A percentile compares a stretch with the other conserved stretches of the same genome.
Conservation (phyloP, 2,888 invertebrate genomes). For the Habroteleia sp. region DNA sequence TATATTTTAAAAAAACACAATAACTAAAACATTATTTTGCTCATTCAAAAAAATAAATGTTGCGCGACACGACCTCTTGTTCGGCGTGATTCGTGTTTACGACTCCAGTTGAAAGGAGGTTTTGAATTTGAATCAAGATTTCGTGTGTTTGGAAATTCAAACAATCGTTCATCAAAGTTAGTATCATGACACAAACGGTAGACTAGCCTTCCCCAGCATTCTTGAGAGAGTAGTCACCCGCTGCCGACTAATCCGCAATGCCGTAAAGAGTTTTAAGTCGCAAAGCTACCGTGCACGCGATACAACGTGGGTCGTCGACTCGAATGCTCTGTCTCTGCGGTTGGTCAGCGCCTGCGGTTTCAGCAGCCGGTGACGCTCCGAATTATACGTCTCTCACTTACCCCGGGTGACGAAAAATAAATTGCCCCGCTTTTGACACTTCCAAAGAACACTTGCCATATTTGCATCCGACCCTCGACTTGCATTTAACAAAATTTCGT, state of each 20-base stretch:
- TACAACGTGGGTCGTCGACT: constrained; percentile 66
- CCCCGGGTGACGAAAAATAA: constrained; percentile 46
- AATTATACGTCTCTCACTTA: constrained; percentile 40
- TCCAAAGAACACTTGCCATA: constrained; percentile 6
- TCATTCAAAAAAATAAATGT: no score
- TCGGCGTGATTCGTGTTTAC: no score
- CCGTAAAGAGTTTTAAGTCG: constrained; percentile 56
- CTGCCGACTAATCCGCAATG: constrained; percentile 49
- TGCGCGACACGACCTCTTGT: no score
- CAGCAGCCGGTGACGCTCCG: constrained; percentile 56
- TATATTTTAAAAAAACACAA: no score
- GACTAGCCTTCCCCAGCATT: constrained; percentile 39
- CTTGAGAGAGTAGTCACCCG: constrained; percentile 51
- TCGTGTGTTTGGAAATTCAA: constrained; percentile 1
- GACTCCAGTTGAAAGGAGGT: no score
- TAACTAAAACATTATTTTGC: no score
- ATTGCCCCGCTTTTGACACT: constrained; percentile 45
- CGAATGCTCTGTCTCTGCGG: constrained; percentile 62
- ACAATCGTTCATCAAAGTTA: constrained; percentile 31
- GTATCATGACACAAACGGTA: constrained; percentile 29
- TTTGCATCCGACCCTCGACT: constrained; percentile 11
- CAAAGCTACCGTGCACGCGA: constrained; percentile 65
- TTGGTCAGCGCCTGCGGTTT: constrained; percentile 65
- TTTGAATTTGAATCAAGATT: neutral
- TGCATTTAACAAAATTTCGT: constrained; percentile 7